A percentile compares a stretch with the other conserved stretches of the same genome.
These are phyloP conservation scores for Drosophila busckii DNA, from an alignment of 1,140 invertebrate species.

Conservation along the genomic window DNA sequence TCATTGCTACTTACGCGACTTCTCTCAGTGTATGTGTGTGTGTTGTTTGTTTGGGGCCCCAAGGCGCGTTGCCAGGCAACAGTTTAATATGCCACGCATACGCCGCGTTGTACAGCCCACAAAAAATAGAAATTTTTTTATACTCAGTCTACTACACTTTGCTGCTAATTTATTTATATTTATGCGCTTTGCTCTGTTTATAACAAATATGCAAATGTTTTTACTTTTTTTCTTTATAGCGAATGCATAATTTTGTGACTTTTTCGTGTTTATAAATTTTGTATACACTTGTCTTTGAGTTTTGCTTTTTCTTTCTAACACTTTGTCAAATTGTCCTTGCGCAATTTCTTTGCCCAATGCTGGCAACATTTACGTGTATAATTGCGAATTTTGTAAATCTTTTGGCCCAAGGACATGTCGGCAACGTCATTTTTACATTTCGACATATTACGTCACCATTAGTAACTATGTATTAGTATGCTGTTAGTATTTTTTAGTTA, in stretches of 20 bases:
- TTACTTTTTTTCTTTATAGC: slow-evolving; percentile 42
- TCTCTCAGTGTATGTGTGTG: too few species aligned
- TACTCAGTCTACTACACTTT: slow-evolving; percentile 10
- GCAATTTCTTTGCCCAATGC: slow-evolving; percentile 56
- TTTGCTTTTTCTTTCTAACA: slow-evolving; percentile 13
- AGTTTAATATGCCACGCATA: slow-evolving; percentile 36
- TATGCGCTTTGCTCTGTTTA: background rate
- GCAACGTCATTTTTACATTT: slow-evolving; percentile 6
- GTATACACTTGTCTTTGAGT: background rate
- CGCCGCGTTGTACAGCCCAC: slow-evolving; percentile 23
- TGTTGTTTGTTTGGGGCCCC: slow-evolving; percentile 36
- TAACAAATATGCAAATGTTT: slow-evolving; percentile 61
- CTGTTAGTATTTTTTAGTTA: slow-evolving; percentile 8
- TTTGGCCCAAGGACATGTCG: slow-evolving; percentile 71
- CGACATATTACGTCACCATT: slow-evolving; percentile 62
- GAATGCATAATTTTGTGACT: slow-evolving; percentile 1
- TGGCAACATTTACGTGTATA: slow-evolving; percentile 65
- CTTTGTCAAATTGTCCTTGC: slow-evolving; percentile 64
- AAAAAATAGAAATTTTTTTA: too few species aligned
- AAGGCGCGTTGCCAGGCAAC: slow-evolving; percentile 33
- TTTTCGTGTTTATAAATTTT: slow-evolving; percentile 2
- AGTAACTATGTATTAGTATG: slow-evolving; percentile 1
- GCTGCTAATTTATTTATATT: background rate
- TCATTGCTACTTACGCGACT: too few species aligned
- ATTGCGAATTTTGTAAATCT: slow-evolving; percentile 71